Conservation (phyloP, 2,113 vertebrate genomes). For the Xiphorhynchus elegans region DNA sequence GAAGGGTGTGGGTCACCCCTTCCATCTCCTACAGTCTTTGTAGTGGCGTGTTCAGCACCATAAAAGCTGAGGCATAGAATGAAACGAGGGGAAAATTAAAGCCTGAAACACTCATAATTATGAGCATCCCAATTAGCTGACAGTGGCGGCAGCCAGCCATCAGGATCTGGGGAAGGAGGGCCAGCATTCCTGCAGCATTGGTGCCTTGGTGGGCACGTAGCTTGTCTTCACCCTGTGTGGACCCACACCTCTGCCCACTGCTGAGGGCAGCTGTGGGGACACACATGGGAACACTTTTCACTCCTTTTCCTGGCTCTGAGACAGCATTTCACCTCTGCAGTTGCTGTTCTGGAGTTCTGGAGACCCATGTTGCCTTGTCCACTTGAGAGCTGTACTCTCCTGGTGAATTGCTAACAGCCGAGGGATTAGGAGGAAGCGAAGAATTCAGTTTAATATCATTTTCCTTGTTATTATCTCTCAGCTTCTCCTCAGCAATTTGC, state of each 20-base stretch:
- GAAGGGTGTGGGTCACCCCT: not conserved
- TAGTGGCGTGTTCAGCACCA: not conserved
- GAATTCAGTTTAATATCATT: not conserved
- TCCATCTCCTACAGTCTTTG: not conserved
- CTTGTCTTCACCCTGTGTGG: rapidly evolving
- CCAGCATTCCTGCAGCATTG: not conserved
- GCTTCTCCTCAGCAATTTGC: slow-evolving; percentile 32
- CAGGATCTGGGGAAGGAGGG: not conserved
- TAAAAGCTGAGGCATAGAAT: not conserved
- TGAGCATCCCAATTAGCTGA: not conserved
- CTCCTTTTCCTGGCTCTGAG: not conserved
- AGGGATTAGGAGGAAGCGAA: not conserved
- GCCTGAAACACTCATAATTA: slow-evolving; percentile 30
- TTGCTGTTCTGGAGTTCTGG: not conserved
- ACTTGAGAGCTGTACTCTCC: not conserved
- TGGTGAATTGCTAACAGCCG: not conserved
- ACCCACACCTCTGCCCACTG: rapidly evolving
- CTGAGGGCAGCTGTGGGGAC: not conserved
- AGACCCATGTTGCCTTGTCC: rapidly evolving
- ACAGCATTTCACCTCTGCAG: not conserved
- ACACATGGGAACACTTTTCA: rapidly evolving
- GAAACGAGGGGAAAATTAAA: slow-evolving; percentile 19
- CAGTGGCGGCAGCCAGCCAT: not conserved
- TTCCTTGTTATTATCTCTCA: slow-evolving; percentile 20
- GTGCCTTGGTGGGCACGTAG: rapidly evolving